phyloP scores from a whole-genome alignment of 92 coral and sea anemone species.

The Porites rus region DNA sequence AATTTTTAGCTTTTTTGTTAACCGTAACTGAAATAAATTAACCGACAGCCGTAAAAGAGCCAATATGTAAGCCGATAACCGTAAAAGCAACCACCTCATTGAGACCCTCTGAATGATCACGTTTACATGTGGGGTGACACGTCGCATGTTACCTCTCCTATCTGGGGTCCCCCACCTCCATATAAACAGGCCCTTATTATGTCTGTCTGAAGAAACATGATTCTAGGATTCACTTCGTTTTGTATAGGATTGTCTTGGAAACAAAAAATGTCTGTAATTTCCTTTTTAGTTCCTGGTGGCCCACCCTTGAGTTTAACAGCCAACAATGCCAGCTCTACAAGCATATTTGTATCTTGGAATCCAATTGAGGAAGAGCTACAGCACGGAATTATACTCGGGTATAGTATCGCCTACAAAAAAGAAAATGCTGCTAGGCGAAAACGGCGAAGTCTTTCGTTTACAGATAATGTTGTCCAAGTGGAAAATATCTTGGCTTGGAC shows the following conservation, averaged over 20 bases:
- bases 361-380: constrained; percentile 22
- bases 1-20: no score
- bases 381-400: constrained; percentile 58
- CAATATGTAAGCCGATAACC: no score
- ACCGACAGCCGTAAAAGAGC: no score
- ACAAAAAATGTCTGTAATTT: background rate
- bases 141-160: no score
- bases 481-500: constrained; percentile 1
- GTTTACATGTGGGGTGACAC: no score
- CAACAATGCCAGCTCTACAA: constrained; percentile 36
- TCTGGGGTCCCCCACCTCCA: no score
- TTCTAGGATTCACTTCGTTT: background rate
- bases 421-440: constrained; percentile 5
- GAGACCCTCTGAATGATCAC: no score
- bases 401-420: constrained; percentile 37
- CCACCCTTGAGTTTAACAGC: constrained; percentile 43
- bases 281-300: constrained; percentile 49
- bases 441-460: background rate
- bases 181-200: no score
- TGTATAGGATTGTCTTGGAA: background rate
- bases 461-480: background rate
- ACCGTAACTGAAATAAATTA: no score
- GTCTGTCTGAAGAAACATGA: no score
- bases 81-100: no score
- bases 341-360: constrained; percentile 52